Base-by-base conservation (phyloP, 2,888 invertebrate species). In the Ethmia dodecea region DNA sequence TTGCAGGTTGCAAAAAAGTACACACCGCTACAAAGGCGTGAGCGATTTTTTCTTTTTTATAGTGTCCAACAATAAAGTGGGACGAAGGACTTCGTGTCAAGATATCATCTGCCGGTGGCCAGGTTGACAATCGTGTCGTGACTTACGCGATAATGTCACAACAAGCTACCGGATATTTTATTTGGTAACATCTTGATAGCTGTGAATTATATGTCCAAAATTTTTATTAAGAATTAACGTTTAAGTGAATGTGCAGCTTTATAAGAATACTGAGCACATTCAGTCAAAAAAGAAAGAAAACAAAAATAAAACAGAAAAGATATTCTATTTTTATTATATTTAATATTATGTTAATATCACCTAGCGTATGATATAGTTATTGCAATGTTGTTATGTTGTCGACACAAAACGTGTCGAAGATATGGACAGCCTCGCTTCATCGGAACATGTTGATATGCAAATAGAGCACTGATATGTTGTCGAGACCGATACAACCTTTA, bases 361-460 rank as follows among this genome's bases (percentile, higher is more conserved):
- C n/a, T n/a, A n/a, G n/a, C n/a, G n/a, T n/a, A n/a, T n/a, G n/a
- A n/a, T n/a, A n/a, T n/a, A n/a, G n/a, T n/a, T n/a, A n/a, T n/a
- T n/a, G 31, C 31, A 8, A 12, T 11, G 11, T 20, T 16, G 11
- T 11, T 18, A 11, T 22, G 13, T 14, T 29, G 10, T 27, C 6
- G 26, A 30, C 9, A 22, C 22, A 22, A 22, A 42, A 44, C 45
- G 49, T 47, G 38, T 46, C 35, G 40, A 55, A 35, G 12, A 42
- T 52, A 55, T 52, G 43, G 45, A 54, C 54, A 52, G 44, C 49
- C 45, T 42, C 43, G 47, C 44, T 42, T 37, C 49, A 52, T 60
- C 48, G 49, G 47, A 61, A 63, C 62, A 59, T 47, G 60, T 55
- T 65, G 63, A 71, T 67, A 81, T 77, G 77, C 64, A 74, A 73